These are phyloP conservation scores for Perca flavescens DNA, from an alignment of 2,113 vertebrate species.

Conservation along the genomic window DNA sequence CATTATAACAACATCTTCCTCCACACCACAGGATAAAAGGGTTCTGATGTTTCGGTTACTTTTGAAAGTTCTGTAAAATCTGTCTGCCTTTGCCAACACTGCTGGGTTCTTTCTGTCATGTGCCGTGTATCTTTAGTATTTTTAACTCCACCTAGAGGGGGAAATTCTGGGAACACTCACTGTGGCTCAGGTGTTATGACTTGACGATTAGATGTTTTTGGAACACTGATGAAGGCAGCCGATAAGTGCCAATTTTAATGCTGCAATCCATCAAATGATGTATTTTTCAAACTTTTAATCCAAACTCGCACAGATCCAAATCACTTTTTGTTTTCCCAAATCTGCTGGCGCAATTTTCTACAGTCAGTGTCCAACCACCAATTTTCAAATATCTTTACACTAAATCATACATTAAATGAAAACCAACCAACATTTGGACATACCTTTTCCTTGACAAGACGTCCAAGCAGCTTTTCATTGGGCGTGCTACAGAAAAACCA, in stretches of 20 bases:
- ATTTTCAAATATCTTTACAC: background rate
- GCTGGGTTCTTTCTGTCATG: background rate
- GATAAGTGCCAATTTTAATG: background rate
- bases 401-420: background rate
- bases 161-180: background rate
- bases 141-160: background rate
- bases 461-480: conserved; percentile 97
- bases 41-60: background rate
- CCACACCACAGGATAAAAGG: background rate
- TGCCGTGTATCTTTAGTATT: background rate
- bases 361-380: background rate
- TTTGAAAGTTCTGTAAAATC: background rate
- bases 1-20: background rate
- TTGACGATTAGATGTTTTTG: background rate
- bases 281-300: background rate
- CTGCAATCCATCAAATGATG: background rate
- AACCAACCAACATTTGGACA: background rate
- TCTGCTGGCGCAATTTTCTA: background rate
- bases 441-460: conserved; percentile 98
- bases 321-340: background rate
- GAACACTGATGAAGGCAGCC: conserved; percentile 6
- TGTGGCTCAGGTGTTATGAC: background rate
- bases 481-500: conserved; percentile 89
- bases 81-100: background rate
- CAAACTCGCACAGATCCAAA: background rate